Percentiles rank a stretch among this genome's conserved stretches.
These are phyloP conservation scores for Harlomillsia oculata DNA, from an alignment of 1,140 invertebrate genomes.

Conservation along the genomic window DNA sequence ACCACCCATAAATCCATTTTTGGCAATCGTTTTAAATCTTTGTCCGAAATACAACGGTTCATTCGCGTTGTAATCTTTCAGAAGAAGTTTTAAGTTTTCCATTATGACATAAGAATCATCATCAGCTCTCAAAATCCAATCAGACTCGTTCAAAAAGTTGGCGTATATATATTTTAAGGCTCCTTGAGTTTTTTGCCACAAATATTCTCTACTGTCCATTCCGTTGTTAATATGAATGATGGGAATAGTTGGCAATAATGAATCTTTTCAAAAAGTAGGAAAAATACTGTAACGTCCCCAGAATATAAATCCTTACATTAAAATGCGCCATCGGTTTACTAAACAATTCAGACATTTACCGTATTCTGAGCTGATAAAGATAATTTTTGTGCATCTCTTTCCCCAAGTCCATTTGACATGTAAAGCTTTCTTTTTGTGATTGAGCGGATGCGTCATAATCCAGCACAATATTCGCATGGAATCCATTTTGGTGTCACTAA, in stretches of 20 bases:
- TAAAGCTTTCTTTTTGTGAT: slow-evolving; percentile 21
- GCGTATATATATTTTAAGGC: slow-evolving; percentile 81
- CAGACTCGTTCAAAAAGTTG: slow-evolving; percentile 66
- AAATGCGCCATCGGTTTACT: not conserved
- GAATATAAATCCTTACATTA: slow-evolving; percentile 49
- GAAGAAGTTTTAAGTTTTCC: slow-evolving; percentile 39
- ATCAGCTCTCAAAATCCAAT: slow-evolving; percentile 45
- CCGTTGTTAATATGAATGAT: slow-evolving; percentile 69
- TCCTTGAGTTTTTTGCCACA: slow-evolving; percentile 90
- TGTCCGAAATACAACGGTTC: slow-evolving; percentile 35
- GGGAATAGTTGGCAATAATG: slow-evolving; percentile 54
- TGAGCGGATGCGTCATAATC: slow-evolving; percentile 31
- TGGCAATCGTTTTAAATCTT: slow-evolving; percentile 54
- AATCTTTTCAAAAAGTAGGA: no score
- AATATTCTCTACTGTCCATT: slow-evolving; percentile 73
- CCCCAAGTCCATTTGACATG: slow-evolving; percentile 40
- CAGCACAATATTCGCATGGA: slow-evolving; percentile 35
- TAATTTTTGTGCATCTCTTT: slow-evolving; percentile 39
- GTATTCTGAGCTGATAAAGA: slow-evolving; percentile 41
- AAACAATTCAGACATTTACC: slow-evolving; percentile 1
- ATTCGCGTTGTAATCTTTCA: slow-evolving; percentile 28
- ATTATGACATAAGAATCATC: slow-evolving; percentile 41
- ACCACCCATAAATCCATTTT: slow-evolving; percentile 90
- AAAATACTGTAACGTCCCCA: slow-evolving; percentile 59
- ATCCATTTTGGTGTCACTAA: no score